Base-by-base conservation (phyloP, 2,888 invertebrate genomes). In the Xestobium rufovillosum region DNA sequence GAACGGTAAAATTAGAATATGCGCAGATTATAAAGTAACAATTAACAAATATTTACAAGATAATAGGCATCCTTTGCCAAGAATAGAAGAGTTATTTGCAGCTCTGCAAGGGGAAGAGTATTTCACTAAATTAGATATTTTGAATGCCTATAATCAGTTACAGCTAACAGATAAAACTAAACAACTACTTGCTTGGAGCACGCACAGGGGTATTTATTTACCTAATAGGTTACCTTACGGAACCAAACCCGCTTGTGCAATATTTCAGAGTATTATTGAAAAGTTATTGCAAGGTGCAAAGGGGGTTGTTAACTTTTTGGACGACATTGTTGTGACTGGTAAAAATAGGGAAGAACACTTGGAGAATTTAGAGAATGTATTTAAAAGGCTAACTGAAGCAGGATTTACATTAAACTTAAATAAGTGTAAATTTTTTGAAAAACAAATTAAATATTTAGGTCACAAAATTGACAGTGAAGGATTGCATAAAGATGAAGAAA, bases 201-300 rank as follows among this genome's bases (percentile, higher is more conserved):
- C 53, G 9, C 52, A 52, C 31, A 49, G 53, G 14, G 51, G 51
- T 0, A 51, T 57, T 31, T 55, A 39, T 33, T 44, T 56, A 41
- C 55, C 57, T 52, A 58, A 55, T 0, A 52, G 59, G 25, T 32
- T 61, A 26, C 58, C 59, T 2, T 60, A 53, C 44, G 60, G 57
- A 1, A 44, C 57, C 11, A 59, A 58, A 34, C 56, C 59, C 1
- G 45, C 56, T 1, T 53, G 59, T 10, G 55, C 56, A 1, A 57
- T 60, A 30, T 64, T 63, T 38, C 60, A 62, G 35, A 52, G 53
- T 39, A 39, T 39, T 13, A 26, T 42, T 12, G 40, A 44, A 19
- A 43, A 40, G 12, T 15, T 43, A 2, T 42, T 48, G 13, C 32
- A 33, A 28, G 37, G 45, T 14, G 23, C 36, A 3, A 33, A 27